Conservation (phyloP, 2,113 vertebrate genomes). For the mouse (Mus musculus) region DNA sequence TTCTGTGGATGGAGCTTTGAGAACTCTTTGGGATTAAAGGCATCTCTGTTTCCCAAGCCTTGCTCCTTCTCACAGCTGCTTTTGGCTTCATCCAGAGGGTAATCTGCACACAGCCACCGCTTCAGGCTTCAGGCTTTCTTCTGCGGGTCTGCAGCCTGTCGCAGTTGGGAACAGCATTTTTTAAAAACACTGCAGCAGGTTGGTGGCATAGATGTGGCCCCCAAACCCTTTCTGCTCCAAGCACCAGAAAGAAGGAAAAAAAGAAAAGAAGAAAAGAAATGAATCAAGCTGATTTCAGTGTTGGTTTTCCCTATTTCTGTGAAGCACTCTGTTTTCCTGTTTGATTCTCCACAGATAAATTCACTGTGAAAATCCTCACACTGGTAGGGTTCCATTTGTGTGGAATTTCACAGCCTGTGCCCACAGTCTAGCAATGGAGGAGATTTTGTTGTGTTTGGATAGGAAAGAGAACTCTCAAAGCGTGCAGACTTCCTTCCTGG, state of each 20-base stretch:
- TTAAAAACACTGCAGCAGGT: not conserved
- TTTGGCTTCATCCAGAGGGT: fast-evolving
- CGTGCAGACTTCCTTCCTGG: slow-evolving; percentile 7
- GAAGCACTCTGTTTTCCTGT: not conserved
- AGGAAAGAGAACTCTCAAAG: not conserved
- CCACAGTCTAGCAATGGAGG: not conserved
- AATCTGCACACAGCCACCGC: fast-evolving
- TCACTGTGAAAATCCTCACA: not conserved
- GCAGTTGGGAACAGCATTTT: not conserved
- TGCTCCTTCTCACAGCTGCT: not conserved
- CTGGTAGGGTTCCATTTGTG: not conserved
- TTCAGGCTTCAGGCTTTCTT: not conserved
- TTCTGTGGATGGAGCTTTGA: not conserved
- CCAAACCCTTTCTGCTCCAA: not conserved
- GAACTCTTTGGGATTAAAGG: not conserved
- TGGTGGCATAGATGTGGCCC: not conserved
- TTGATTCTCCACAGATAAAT: not conserved
- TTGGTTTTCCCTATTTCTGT: not conserved
- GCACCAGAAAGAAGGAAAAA: not conserved
- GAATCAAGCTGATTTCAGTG: not conserved
- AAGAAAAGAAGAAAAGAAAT: not conserved
- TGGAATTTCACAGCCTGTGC: slow-evolving; percentile 25
- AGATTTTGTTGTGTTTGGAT: not conserved
- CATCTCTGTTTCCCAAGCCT: no score
- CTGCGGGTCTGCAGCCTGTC: not conserved